phyloP scores from a whole-genome alignment of 2,113 vertebrate species.

The Psophia crepitans region DNA sequence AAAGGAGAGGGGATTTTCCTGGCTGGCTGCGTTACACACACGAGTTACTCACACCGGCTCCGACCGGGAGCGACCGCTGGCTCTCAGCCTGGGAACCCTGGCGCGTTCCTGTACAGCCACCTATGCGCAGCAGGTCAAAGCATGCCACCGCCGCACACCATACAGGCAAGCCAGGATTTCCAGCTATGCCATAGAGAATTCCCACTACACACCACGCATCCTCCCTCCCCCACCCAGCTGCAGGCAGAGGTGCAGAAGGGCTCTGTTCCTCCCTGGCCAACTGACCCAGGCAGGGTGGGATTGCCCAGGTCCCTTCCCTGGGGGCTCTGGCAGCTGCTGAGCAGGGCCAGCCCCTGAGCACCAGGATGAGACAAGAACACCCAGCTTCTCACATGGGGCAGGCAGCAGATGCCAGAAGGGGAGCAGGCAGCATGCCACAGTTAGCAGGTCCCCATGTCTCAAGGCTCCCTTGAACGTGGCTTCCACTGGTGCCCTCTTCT shows the following conservation, averaged over 20 bases:
- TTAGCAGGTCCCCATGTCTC: neutral
- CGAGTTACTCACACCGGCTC: neutral
- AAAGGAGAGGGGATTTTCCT: neutral
- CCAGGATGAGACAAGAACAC: neutral
- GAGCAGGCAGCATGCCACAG: accelerated
- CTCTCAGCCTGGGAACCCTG: neutral
- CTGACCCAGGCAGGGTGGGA: neutral
- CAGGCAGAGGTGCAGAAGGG: neutral
- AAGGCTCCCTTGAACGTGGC: accelerated
- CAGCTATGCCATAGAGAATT: accelerated
- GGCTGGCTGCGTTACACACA: neutral
- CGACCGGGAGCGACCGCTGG: neutral
- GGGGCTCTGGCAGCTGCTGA: neutral
- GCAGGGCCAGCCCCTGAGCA: neutral
- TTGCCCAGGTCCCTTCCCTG: neutral
- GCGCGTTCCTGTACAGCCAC: neutral
- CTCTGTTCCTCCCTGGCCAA: neutral
- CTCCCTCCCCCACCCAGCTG: neutral
- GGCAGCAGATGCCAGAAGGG: neutral
- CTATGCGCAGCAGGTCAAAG: neutral
- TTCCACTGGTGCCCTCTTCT: neutral
- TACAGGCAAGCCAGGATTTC: neutral
- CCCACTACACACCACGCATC: neutral
- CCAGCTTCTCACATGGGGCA: neutral
- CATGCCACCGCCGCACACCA: accelerated